phyloP scores from a whole-genome alignment of 2,113 vertebrate species.

The Sceloporus undulatus region DNA sequence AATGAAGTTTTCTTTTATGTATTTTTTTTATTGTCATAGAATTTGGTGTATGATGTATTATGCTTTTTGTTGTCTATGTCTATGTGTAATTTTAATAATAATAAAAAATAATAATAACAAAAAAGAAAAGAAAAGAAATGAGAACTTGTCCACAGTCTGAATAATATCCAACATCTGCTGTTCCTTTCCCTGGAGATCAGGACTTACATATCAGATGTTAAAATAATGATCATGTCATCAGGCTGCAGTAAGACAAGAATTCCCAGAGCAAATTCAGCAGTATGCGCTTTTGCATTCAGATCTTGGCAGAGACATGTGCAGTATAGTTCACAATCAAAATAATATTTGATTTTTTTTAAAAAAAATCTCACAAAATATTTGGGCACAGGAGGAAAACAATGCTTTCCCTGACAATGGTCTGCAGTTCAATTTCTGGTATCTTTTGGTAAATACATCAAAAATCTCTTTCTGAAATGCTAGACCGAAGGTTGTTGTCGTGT shows the following conservation, averaged over 20 bases:
- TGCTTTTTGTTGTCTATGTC: no score
- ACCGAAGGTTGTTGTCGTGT: not conserved
- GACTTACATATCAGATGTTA: rapidly evolving
- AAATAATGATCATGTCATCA: not conserved
- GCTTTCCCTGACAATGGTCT: not conserved
- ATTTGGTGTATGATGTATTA: no score
- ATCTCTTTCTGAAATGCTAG: not conserved
- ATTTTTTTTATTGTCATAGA: no score
- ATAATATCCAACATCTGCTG: not conserved
- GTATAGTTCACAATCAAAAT: not conserved
- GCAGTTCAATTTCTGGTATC: not conserved
- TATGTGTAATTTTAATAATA: no score
- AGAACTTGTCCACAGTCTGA: not conserved
- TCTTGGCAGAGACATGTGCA: not conserved
- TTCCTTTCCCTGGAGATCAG: constrained; percentile 29
- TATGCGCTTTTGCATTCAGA: not conserved
- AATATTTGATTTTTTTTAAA: not conserved
- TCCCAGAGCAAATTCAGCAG: constrained; percentile 3
- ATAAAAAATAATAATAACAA: no score
- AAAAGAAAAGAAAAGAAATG: not conserved
- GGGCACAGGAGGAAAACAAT: not conserved
- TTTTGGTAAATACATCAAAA: not conserved
- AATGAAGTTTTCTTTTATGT: no score
- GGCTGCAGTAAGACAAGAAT: not conserved
- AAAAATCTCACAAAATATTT: constrained; percentile 11